Conservation (phyloP, 2,888 invertebrate species). For the Caenorhabditis becei region DNA sequence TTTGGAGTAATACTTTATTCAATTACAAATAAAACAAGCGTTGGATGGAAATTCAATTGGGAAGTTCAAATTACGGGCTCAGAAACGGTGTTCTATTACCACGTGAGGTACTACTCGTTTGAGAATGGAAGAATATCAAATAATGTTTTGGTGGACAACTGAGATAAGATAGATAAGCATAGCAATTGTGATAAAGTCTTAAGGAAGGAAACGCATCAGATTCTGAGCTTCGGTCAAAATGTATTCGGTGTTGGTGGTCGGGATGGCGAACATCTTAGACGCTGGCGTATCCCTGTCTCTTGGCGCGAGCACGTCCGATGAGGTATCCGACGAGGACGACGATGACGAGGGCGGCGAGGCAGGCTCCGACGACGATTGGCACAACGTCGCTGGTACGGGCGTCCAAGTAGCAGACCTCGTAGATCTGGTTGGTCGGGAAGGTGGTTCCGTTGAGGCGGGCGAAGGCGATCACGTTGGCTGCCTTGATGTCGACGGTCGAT, state of each 20-base stretch:
- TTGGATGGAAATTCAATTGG: not conserved
- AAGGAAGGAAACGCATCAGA: conserved; percentile 26
- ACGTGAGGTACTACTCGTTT: conserved; percentile 60
- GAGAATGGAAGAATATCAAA: conserved; percentile 51
- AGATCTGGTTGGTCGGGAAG: conserved; percentile 72
- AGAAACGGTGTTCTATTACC: conserved; percentile 59
- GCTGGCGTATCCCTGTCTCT: conserved; percentile 80
- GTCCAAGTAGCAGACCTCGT: conserved; percentile 77
- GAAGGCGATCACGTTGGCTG: conserved; percentile 73
- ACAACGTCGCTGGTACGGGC: conserved; percentile 87
- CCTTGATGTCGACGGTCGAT: conserved; percentile 71
- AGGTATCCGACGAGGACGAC: conserved; percentile 94
- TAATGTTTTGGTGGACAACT: conserved; percentile 20
- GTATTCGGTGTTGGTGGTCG: not conserved
- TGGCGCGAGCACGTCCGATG: conserved; percentile 88
- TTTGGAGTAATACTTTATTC: conserved; percentile 38
- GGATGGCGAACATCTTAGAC: conserved; percentile 66
- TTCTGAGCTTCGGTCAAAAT: conserved; percentile 19
- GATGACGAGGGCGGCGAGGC: conserved; percentile 91
- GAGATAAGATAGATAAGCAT: conserved; percentile 41
- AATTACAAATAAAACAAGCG: not conserved
- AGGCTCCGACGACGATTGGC: conserved; percentile 96
- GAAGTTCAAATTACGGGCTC: conserved; percentile 32
- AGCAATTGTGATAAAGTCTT: not conserved
- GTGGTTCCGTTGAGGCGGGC: conserved; percentile 61